Conservation (phyloP, 2,888 invertebrate species). For the Eubasilissa splendida region DNA sequence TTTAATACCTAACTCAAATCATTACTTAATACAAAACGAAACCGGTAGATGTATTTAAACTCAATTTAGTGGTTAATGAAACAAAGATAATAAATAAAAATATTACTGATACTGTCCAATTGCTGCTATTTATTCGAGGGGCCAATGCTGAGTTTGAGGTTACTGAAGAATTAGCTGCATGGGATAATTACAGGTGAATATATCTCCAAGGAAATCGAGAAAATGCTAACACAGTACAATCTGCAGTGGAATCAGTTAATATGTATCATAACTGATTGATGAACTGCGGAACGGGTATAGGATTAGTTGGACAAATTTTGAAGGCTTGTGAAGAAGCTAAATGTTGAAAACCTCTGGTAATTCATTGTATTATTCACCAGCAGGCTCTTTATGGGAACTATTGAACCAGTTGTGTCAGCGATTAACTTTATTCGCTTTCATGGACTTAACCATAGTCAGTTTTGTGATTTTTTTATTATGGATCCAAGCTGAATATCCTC, state of each 20-base stretch:
- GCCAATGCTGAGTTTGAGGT: slow-evolving; percentile 41
- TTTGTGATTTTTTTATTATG: slow-evolving; percentile 60
- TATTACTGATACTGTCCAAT: slow-evolving; percentile 59
- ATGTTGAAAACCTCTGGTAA: slow-evolving; percentile 61
- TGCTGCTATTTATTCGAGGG: slow-evolving; percentile 47
- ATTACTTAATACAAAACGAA: no score
- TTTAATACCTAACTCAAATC: no score
- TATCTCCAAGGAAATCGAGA: slow-evolving; percentile 13
- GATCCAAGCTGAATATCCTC: slow-evolving; percentile 58
- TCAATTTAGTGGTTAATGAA: no score
- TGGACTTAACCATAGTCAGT: slow-evolving; percentile 60
- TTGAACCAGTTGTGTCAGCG: slow-evolving; percentile 61
- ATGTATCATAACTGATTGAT: neutral
- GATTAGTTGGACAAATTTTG: slow-evolving; percentile 60
- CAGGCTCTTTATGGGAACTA: slow-evolving; percentile 61
- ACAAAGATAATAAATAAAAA: no score
- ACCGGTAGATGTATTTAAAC: no score
- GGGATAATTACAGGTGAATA: neutral
- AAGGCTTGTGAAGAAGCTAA: slow-evolving; percentile 52
- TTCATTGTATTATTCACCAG: slow-evolving; percentile 62
- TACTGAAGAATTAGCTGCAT: slow-evolving; percentile 8
- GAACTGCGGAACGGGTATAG: slow-evolving; percentile 60
- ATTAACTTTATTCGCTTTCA: slow-evolving; percentile 60
- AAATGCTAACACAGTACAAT: slow-evolving; percentile 28
- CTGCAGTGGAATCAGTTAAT: neutral